Evolutionary conservation across 2,797 vertebrate species (phyloP).

Genomic region (Amphiprion clarkii): DNA sequence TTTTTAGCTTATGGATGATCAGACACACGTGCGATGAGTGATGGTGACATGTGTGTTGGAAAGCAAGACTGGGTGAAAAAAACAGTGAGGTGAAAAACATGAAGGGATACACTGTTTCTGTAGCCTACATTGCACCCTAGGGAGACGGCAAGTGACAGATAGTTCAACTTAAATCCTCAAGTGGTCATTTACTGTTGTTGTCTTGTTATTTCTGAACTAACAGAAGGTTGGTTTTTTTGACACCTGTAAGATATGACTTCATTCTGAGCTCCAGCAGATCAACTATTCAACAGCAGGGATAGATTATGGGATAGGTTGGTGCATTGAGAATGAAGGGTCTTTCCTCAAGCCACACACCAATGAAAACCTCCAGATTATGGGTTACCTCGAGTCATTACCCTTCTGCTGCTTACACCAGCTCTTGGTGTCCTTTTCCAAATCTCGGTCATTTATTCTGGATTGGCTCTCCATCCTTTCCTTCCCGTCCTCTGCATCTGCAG

Average conservation of each 20-base stretch:
- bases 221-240: conserved; percentile 19
- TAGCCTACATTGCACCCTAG: conserved; percentile 6
- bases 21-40: conserved; percentile 55
- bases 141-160: conserved; percentile 32
- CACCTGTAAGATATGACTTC: conserved; percentile 61
- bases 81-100: conserved; percentile 61
- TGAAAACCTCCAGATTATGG: conserved; percentile 66
- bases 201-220: conserved; percentile 42
- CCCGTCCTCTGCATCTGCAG: conserved; percentile 26
- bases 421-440: conserved; percentile 37
- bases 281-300: conserved; percentile 33
- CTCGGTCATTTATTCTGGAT: conserved; percentile 57
- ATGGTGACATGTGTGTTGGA: conserved; percentile 76
- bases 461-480: conserved; percentile 9
- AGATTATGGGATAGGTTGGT: conserved; percentile 7
- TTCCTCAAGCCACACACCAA: conserved; percentile 20
- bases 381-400: conserved; percentile 53
- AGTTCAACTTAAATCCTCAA: conserved; percentile 28
- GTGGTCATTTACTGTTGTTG: conserved; percentile 48
- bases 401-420: conserved; percentile 22
- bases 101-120: conserved; percentile 55
- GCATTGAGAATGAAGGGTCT: conserved; percentile 27
- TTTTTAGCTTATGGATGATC: conserved; percentile 70
- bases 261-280: conserved; percentile 30
- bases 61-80: conserved; percentile 54